phyloP scores from a whole-genome alignment of 30 jellyfish, hydroid and myxozoan species.

The Hydractinia echinata region DNA sequence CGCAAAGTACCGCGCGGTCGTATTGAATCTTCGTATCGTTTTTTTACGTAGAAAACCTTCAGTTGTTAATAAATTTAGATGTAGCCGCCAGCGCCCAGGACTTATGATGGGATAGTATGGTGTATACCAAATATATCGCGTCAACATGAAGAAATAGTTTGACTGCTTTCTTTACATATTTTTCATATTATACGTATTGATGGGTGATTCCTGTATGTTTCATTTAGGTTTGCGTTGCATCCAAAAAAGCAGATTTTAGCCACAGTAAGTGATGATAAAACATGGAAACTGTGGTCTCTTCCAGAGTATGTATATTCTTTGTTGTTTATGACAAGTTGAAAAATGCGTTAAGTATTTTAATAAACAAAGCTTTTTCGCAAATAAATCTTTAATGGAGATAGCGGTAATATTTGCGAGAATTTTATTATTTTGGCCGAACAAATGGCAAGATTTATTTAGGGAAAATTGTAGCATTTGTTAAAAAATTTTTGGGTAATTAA shows the following conservation, averaged over 20 bases:
- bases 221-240: conserved; percentile 61
- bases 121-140: too few relatives aligned
- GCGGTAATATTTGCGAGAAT: too few relatives aligned
- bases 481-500: too few relatives aligned
- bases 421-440: too few relatives aligned
- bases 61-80: background rate
- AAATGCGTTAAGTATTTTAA: too few relatives aligned
- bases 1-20: background rate
- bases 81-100: too few relatives aligned
- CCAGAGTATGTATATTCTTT: conserved; percentile 52
- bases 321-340: too few relatives aligned
- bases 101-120: too few relatives aligned
- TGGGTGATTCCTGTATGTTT: background rate
- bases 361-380: too few relatives aligned
- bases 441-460: too few relatives aligned
- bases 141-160: background rate
- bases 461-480: too few relatives aligned
- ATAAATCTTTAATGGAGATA: too few relatives aligned
- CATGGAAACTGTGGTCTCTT: conserved; percentile 88
- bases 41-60: background rate
- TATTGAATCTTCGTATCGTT: background rate
- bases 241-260: conserved; percentile 87
- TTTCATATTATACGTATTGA: background rate
- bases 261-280: conserved; percentile 85
- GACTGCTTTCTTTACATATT: background rate